Evolutionary conservation across 2,113 vertebrate species (phyloP).

Genomic region (Gambusia affinis): DNA sequence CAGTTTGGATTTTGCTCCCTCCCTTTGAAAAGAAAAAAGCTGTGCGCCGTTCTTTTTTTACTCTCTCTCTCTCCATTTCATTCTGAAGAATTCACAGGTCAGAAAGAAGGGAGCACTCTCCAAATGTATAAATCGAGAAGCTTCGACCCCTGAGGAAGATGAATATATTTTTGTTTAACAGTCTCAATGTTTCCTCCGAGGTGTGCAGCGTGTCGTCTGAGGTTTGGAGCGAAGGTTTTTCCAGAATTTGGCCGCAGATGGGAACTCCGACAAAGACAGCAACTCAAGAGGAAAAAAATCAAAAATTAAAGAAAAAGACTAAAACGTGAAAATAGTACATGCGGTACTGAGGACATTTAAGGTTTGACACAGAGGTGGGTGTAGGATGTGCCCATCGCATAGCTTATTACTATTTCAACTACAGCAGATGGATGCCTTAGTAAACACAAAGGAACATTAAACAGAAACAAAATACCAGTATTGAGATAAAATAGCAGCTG

Average conservation of each 20-base stretch:
- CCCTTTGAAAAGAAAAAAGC: conserved; percentile 33
- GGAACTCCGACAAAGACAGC: conserved; percentile 39
- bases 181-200: conserved; percentile 74
- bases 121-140: conserved; percentile 52
- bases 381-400: conserved; percentile 63
- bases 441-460: conserved; percentile 52
- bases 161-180: conserved; percentile 73
- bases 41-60: conserved; percentile 19
- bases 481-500: conserved; percentile 75
- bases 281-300: conserved; percentile 62
- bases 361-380: conserved; percentile 68
- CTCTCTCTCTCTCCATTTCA: too few species aligned
- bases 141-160: conserved; percentile 78
- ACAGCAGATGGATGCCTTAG: conserved; percentile 77
- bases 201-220: conserved; percentile 65
- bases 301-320: conserved; percentile 44
- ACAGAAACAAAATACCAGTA: conserved; percentile 60
- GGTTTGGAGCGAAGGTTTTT: conserved; percentile 63
- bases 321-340: conserved; percentile 62
- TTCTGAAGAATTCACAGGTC: conserved; percentile 65
- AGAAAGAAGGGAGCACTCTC: conserved; percentile 59
- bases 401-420: conserved; percentile 73
- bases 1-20: conserved; percentile 47
- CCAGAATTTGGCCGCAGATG: conserved; percentile 66
- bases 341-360: conserved; percentile 73